phyloP scores from a whole-genome alignment of 2,888 invertebrate species.

The Elmis aenea region DNA sequence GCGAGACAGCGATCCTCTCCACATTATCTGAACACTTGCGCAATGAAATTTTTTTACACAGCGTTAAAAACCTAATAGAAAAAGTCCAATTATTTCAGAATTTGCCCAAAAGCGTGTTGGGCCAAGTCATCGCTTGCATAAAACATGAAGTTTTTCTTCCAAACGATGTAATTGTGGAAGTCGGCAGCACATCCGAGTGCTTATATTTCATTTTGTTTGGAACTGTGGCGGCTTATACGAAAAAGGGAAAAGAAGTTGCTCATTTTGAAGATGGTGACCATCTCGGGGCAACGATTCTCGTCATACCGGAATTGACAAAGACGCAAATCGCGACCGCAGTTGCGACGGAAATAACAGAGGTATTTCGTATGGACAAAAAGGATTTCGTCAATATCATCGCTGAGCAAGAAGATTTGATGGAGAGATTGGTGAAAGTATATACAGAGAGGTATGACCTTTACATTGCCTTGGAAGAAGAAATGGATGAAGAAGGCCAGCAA shows the following conservation, averaged over 20 bases:
- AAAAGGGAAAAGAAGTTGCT: slow-evolving; percentile 48
- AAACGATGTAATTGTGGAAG: slow-evolving; percentile 47
- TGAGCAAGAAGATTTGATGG: slow-evolving; percentile 37
- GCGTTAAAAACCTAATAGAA: slow-evolving; percentile 51
- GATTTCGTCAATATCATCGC: slow-evolving; percentile 31
- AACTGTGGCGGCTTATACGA: slow-evolving; percentile 46
- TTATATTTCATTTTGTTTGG: slow-evolving; percentile 53
- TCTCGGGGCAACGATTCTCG: slow-evolving; percentile 40
- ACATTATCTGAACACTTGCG: slow-evolving; percentile 40
- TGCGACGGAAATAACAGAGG: slow-evolving; percentile 39
- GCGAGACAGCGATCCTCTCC: slow-evolving; percentile 39
- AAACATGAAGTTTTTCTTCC: slow-evolving; percentile 51
- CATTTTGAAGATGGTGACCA: slow-evolving; percentile 52
- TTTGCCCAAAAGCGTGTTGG: slow-evolving; percentile 47
- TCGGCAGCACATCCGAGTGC: slow-evolving; percentile 41
- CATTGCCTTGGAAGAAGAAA: no score
- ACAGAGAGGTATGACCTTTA: slow-evolving; percentile 39
- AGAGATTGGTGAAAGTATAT: slow-evolving; percentile 41
- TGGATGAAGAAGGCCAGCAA: slow-evolving; percentile 1
- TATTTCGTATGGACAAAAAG: slow-evolving; percentile 31
- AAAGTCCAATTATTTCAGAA: slow-evolving; percentile 52
- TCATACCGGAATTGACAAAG: slow-evolving; percentile 26
- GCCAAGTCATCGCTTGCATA: slow-evolving; percentile 50
- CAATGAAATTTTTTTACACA: slow-evolving; percentile 52
- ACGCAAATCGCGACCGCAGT: slow-evolving; percentile 23